These are phyloP conservation scores for Macaria notata DNA, from an alignment of 2,888 invertebrate genomes.

Conservation along the genomic window DNA sequence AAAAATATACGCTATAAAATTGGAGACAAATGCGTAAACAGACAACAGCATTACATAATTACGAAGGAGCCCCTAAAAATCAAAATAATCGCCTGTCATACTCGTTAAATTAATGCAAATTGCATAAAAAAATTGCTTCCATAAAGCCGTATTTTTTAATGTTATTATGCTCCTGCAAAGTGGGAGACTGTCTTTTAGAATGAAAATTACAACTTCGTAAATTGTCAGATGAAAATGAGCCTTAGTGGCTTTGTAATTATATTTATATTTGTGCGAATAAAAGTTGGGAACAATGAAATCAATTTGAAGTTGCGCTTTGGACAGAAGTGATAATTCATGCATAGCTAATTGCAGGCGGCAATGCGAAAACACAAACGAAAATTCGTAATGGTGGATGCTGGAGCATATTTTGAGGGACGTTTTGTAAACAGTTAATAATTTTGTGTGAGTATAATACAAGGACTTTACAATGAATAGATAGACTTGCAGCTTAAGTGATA, in stretches of 20 bases:
- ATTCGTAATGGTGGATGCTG: constrained; percentile 36
- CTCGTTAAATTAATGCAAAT: constrained; percentile 14
- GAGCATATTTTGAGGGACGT: constrained; percentile 28
- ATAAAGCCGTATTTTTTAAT: constrained; percentile 9
- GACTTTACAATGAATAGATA: not conserved
- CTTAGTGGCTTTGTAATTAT: not conserved
- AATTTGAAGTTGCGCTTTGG: constrained; percentile 32
- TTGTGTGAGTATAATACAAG: not conserved
- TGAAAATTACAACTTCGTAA: not conserved
- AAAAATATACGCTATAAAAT: too few relatives aligned
- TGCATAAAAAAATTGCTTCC: constrained; percentile 6
- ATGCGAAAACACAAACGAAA: constrained; percentile 43
- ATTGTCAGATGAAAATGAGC: not conserved
- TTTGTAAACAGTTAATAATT: constrained; percentile 10
- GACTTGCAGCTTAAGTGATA: not conserved
- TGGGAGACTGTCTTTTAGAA: constrained; percentile 6
- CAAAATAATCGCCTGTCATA: not conserved
- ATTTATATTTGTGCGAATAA: not conserved
- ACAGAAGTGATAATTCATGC: constrained; percentile 45
- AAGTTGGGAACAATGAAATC: constrained; percentile 21
- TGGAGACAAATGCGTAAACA: too few relatives aligned
- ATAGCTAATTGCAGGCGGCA: constrained; percentile 52
- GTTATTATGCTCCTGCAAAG: constrained; percentile 7
- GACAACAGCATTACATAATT: too few relatives aligned
- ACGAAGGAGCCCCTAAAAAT: too few relatives aligned